These are phyloP conservation scores for Poecile montanus DNA, from an alignment of 2,797 vertebrate genomes.

Conservation along the genomic window DNA sequence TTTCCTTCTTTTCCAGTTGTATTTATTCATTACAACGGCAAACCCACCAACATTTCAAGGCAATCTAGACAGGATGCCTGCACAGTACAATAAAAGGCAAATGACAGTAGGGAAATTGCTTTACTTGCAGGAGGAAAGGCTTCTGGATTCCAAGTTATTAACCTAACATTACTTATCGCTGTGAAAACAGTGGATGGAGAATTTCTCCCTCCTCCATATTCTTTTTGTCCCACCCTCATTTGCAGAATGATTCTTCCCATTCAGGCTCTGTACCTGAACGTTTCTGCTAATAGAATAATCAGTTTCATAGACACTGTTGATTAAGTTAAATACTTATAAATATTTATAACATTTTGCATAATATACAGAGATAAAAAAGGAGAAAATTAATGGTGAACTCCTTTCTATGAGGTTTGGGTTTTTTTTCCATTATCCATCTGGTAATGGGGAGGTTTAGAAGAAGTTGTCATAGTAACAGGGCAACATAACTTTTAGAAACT, in stretches of 20 bases:
- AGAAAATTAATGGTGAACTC: conserved; percentile 33
- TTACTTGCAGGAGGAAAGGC: background rate
- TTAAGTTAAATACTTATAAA: conserved; percentile 65
- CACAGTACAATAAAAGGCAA: background rate
- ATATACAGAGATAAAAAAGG: background rate
- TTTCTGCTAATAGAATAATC: conserved; percentile 61
- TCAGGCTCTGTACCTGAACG: conserved; percentile 15
- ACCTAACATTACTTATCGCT: background rate
- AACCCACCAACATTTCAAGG: background rate
- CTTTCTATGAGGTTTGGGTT: background rate
- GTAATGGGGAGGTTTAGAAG: conserved; percentile 41
- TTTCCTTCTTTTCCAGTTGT: background rate
- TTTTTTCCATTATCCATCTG: conserved; percentile 4
- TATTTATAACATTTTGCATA: conserved; percentile 57
- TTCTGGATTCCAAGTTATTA: conserved; percentile 9
- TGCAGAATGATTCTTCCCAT: background rate
- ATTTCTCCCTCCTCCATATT: background rate
- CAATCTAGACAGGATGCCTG: background rate
- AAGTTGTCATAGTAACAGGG: conserved; percentile 66
- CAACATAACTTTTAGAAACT: background rate
- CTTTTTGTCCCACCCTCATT: background rate
- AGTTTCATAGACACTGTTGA: conserved; percentile 47
- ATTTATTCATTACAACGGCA: background rate
- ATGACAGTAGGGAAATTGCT: background rate
- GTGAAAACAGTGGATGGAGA: background rate